These are phyloP conservation scores for Siniperca chuatsi DNA, from an alignment of 2,113 vertebrate species.

Conservation along the genomic window DNA sequence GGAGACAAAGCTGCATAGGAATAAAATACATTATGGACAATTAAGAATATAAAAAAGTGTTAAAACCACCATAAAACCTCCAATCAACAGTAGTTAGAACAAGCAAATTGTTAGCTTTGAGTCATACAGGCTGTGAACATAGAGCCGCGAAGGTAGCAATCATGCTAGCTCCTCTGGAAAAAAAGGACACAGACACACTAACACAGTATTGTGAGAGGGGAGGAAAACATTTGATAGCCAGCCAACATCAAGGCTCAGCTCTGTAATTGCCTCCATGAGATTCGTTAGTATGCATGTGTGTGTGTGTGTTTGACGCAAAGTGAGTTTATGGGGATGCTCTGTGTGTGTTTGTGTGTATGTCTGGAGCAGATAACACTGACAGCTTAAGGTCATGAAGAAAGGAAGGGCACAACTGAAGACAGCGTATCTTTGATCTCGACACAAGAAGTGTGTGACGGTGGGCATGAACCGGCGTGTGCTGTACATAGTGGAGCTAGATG, in stretches of 20 bases:
- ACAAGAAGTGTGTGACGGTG: constrained; percentile 47
- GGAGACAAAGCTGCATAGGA: not conserved
- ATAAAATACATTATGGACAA: not conserved
- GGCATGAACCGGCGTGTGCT: constrained; percentile 34
- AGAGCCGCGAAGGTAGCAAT: constrained; percentile 24
- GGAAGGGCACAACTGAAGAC: constrained; percentile 78
- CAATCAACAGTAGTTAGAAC: not conserved
- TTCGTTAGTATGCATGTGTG: constrained; percentile 63
- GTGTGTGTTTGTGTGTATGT: constrained; percentile 60
- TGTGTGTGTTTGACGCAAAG: constrained; percentile 53
- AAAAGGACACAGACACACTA: constrained; percentile 27
- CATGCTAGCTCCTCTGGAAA: constrained; percentile 1
- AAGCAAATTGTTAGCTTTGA: constrained; percentile 26
- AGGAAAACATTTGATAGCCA: constrained; percentile 63
- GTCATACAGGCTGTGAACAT: constrained; percentile 16
- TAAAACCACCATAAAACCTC: constrained; percentile 5
- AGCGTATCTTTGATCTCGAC: constrained; percentile 73
- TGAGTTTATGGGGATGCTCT: constrained; percentile 35
- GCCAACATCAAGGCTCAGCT: constrained; percentile 73
- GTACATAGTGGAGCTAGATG: constrained; percentile 38
- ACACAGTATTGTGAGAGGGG: constrained; percentile 22
- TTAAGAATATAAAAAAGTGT: constrained; percentile 15
- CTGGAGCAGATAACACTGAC: constrained; percentile 74
- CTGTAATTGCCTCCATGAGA: constrained; percentile 70
- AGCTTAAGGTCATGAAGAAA: constrained; percentile 80